These are phyloP conservation scores for Caloenas nicobarica DNA, from an alignment of 2,113 vertebrate species.

Conservation along the genomic window DNA sequence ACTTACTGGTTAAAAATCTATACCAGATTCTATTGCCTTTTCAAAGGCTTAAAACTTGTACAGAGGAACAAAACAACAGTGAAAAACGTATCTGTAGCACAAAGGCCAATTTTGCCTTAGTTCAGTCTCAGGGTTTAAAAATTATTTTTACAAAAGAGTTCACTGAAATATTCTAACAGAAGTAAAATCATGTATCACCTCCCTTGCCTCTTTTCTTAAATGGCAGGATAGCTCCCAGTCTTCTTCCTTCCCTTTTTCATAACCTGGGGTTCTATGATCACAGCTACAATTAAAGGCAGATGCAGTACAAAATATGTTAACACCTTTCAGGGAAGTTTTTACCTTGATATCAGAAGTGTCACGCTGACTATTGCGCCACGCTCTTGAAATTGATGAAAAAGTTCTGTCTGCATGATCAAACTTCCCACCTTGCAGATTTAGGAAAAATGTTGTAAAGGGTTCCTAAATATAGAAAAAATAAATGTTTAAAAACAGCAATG, in stretches of 20 bases:
- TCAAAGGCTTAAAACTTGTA: background rate
- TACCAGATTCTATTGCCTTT: background rate
- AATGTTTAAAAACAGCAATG: background rate
- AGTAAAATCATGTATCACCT: background rate
- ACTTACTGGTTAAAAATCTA: background rate
- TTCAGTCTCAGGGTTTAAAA: background rate
- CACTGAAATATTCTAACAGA: background rate
- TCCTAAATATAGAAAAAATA: slow-evolving; percentile 75
- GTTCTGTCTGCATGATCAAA: slow-evolving; percentile 98
- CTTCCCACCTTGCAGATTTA: slow-evolving; percentile 98
- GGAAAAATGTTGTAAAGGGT: slow-evolving; percentile 96
- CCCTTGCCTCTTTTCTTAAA: background rate
- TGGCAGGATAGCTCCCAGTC: background rate
- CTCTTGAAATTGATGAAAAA: slow-evolving; percentile 94
- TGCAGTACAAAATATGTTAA: accelerated
- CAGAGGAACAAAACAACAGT: background rate
- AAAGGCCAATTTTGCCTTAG: background rate
- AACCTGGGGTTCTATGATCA: too few species aligned
- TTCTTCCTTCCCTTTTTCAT: background rate
- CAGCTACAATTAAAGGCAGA: background rate
- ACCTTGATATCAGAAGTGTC: slow-evolving; percentile 99
- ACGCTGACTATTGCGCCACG: slow-evolving; percentile 97
- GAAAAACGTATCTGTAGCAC: background rate
- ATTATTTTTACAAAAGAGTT: background rate
- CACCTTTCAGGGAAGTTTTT: background rate